These are phyloP conservation scores for Philaenus spumarius DNA, from an alignment of 1,140 invertebrate species.

Conservation along the genomic window DNA sequence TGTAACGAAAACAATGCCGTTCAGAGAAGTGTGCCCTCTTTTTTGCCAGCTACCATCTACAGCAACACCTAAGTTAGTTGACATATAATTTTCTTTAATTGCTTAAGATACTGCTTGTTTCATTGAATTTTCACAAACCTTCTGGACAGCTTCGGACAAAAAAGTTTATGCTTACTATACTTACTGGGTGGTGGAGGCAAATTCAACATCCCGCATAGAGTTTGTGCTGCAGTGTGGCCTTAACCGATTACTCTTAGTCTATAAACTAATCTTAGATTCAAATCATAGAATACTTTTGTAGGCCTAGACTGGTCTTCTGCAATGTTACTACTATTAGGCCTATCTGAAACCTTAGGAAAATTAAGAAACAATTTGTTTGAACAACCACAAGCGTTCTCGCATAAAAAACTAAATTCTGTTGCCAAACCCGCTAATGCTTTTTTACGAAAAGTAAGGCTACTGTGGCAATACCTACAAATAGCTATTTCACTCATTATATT, in stretches of 20 bases:
- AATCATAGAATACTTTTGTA: background rate
- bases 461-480: slow-evolving; percentile 2
- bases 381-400: background rate
- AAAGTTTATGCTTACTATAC: background rate
- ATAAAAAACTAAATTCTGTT: background rate
- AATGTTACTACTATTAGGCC: no score
- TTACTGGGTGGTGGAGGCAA: slow-evolving; percentile 7
- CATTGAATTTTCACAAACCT: slow-evolving; percentile 11
- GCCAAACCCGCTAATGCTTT: background rate
- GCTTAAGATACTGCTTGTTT: slow-evolving; percentile 13
- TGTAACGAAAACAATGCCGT: no score
- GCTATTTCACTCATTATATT: background rate
- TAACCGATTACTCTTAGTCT: slow-evolving; percentile 6
- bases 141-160: background rate
- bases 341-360: background rate
- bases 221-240: no score
- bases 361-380: background rate
- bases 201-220: slow-evolving; percentile 20
- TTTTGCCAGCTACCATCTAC: no score
- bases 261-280: slow-evolving; percentile 9
- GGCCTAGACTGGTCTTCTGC: no score
- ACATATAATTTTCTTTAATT: slow-evolving; percentile 11
- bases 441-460: background rate
- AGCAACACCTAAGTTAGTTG: slow-evolving; percentile 2
- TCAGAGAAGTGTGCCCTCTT: no score